Conservation (phyloP, 1,140 invertebrate genomes). For the Drosophila bocqueti region DNA sequence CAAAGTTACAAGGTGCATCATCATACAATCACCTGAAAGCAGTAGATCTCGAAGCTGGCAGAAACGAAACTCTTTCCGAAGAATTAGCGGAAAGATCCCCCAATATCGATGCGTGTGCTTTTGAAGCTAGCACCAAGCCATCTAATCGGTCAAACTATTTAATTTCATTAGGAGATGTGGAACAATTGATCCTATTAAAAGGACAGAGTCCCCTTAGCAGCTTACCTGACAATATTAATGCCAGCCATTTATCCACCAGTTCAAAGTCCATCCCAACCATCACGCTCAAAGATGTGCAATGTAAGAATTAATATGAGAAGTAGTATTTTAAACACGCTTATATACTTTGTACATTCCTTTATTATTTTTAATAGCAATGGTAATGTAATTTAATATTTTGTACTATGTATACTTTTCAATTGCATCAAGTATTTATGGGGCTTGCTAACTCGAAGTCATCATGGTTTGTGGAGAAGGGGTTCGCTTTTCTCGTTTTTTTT, state of each 20-base stretch:
- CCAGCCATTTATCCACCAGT: not conserved
- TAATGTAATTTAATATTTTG: not conserved
- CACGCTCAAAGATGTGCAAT: not conserved
- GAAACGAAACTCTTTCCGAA: not conserved
- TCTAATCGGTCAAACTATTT: not conserved
- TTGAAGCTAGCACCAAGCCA: not conserved
- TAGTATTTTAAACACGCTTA: not conserved
- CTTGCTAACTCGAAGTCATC: not conserved
- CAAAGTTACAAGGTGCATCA: constrained; percentile 72
- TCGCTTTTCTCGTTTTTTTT: no score
- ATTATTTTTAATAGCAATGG: not conserved
- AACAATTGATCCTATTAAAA: not conserved
- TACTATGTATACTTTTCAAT: not conserved
- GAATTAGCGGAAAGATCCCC: not conserved
- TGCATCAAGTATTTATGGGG: not conserved
- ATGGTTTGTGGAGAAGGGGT: no score
- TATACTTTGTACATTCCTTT: not conserved
- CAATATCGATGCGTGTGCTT: not conserved
- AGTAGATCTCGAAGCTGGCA: not conserved
- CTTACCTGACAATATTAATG: not conserved
- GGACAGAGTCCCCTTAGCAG: not conserved
- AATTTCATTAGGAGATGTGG: not conserved
- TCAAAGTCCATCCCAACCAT: not conserved
- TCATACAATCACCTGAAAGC: constrained; percentile 12
- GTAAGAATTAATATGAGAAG: not conserved